Evolutionary conservation across 1,140 invertebrate genomes (phyloP), one percentile per base, ranked within the genome.

Genomic region (Cotesia chilonis): DNA sequence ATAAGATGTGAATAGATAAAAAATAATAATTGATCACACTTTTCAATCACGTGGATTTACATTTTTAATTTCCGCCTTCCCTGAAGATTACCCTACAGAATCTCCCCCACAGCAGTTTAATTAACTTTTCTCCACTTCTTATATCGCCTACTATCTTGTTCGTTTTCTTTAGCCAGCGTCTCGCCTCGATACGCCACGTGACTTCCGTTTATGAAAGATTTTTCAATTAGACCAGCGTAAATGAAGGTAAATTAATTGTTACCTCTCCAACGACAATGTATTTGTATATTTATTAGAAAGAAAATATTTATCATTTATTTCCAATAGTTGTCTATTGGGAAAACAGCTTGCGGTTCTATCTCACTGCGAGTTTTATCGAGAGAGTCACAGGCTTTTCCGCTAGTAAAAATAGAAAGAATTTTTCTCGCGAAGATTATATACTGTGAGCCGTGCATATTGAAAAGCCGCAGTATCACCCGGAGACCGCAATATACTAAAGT

Each of bases 1-100:
- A 47, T 47, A 47, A 47, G 10, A 10, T 47, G 10, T 47, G 10
- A 63, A 70, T 59, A 28, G 14, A 17, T 36, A 38, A 17, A 28
- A 57, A 69, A 14, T 37, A 9, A 10, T 51, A 9, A 12, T 41
- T 51, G 52, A 66, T 51, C 61, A 57, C 66, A 54, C 61, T 77
- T 80, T 79, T 76, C 80, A 79, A 82, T 81, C 78, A 77, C 75
- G 75, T 69, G 69, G 73, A 82, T 82, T 82, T 81, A 81, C 80
- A 81, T 81, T 81, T 81, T 81, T 82, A 82, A 82, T 82, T 82
- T 82, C 78, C 79, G 79, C 71, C 77, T 70, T 68, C 75, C 63
- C 72, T 59, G 71, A 65, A 71, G 68, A 72, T 54, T 47, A 67
- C 61, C 37, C 69, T 20, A 36, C 69, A 12, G 38, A 47, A 70